These are phyloP conservation scores for Adelges cooleyi DNA, from an alignment of 1,140 invertebrate genomes.

Conservation along the genomic window DNA sequence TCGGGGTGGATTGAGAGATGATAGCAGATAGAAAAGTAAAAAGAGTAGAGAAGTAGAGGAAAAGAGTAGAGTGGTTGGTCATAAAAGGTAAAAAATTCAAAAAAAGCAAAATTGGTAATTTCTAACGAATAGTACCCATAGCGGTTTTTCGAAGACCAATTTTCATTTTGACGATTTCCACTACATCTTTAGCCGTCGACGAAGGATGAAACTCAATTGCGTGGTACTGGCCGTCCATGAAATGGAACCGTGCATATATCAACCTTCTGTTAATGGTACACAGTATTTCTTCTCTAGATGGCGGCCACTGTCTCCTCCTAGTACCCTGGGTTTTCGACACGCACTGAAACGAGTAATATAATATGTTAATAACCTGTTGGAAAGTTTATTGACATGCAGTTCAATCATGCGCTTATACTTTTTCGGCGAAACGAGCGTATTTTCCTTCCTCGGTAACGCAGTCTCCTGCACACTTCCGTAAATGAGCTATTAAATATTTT, in stretches of 20 bases:
- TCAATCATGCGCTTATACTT: constrained; percentile 46
- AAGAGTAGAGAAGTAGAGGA: no score
- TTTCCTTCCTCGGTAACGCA: constrained; percentile 86
- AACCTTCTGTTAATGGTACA: constrained; percentile 82
- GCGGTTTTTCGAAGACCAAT: constrained; percentile 77
- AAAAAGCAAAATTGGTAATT: no score
- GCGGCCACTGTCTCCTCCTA: constrained; percentile 75
- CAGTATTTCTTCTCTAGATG: constrained; percentile 82
- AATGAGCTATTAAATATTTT: constrained; percentile 80
- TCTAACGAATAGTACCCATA: constrained; percentile 52
- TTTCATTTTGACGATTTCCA: constrained; percentile 80
- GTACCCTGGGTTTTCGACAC: constrained; percentile 75
- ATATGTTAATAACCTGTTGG: constrained; percentile 7
- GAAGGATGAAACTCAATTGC: constrained; percentile 90
- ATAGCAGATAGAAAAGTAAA: no score
- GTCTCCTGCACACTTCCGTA: constrained; percentile 78
- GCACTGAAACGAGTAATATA: constrained; percentile 44
- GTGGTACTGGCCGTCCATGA: constrained; percentile 90
- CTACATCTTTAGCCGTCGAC: constrained; percentile 79
- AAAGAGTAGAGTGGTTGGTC: no score
- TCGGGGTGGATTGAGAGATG: no score
- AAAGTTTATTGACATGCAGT: constrained; percentile 38
- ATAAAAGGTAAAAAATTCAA: no score
- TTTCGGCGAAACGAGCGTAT: constrained; percentile 86
- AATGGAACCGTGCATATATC: constrained; percentile 81